Percentiles rank a stretch among this genome's conserved stretches.
Evolutionary conservation across 2,113 vertebrate species (phyloP).

Genomic region (Perccottus glenii): DNA sequence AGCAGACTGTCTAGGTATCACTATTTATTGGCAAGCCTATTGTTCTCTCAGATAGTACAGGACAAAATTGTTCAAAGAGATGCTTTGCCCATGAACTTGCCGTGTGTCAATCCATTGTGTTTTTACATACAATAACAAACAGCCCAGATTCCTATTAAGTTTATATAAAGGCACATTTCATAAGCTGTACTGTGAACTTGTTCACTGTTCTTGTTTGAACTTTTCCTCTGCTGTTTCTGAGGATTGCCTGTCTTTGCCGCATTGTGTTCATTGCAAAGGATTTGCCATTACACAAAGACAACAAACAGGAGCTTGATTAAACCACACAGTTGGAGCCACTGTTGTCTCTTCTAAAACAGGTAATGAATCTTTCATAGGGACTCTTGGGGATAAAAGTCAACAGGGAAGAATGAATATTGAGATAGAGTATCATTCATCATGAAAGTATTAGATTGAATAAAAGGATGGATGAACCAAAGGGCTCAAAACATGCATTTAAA

Average conservation of each 20-base stretch:
- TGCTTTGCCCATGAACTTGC: not conserved
- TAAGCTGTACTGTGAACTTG: not conserved
- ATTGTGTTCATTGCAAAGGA: not conserved
- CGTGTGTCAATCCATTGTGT: not conserved
- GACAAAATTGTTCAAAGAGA: not conserved
- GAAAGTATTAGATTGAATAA: not conserved
- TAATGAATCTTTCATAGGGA: not conserved
- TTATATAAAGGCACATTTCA: not conserved
- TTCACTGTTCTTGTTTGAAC: not conserved
- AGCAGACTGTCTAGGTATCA: too few species aligned
- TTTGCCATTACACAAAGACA: not conserved
- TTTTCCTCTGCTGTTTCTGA: not conserved
- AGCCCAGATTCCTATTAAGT: not conserved
- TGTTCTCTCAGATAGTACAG: not conserved
- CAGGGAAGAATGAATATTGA: not conserved
- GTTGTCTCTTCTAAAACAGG: conserved; percentile 1
- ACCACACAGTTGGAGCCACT: not conserved
- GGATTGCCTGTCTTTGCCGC: not conserved
- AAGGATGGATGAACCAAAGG: not conserved
- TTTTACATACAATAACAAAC: not conserved
- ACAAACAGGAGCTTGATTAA: not conserved
- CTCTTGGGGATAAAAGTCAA: not conserved
- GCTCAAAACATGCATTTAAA: not conserved
- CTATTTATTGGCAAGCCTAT: not conserved
- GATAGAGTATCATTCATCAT: not conserved